A percentile compares a stretch with the other conserved stretches of the same genome.
Evolutionary conservation across 2,888 invertebrate genomes (phyloP).

Genomic region (Dolomedes plantarius): DNA sequence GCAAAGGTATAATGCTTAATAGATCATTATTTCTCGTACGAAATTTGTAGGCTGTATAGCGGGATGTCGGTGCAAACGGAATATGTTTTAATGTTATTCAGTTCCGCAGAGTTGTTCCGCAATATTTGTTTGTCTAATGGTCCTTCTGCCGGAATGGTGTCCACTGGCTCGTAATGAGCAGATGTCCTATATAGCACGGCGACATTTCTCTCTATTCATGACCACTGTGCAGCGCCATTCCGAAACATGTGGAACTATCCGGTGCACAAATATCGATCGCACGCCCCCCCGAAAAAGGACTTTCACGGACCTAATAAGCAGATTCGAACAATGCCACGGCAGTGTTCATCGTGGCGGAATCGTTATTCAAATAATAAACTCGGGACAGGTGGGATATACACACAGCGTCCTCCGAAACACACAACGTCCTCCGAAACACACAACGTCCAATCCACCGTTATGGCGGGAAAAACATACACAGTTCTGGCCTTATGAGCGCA

Average conservation of each 20-base stretch:
- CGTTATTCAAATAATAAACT: conserved; percentile 42
- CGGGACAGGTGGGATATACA: conserved; percentile 25
- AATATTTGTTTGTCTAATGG: too few relatives aligned
- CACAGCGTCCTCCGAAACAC: background rate
- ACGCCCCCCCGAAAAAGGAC: background rate
- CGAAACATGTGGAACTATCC: background rate
- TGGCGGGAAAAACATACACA: conserved; percentile 40
- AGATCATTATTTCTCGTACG: too few relatives aligned
- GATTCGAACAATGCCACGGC: conserved; percentile 13
- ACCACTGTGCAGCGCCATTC: too few relatives aligned
- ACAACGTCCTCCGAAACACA: background rate
- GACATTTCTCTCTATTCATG: background rate
- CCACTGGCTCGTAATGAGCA: background rate
- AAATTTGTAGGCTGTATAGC: too few relatives aligned
- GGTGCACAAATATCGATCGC: conserved; percentile 7
- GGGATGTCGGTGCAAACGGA: too few relatives aligned
- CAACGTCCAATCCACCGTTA: conserved; percentile 30
- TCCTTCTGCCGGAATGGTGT: too few relatives aligned
- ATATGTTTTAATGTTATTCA: too few relatives aligned
- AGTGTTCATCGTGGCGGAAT: conserved; percentile 46
- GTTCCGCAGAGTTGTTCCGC: too few relatives aligned
- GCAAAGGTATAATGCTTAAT: too few relatives aligned
- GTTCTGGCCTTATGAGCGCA: conserved; percentile 30
- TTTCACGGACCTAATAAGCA: conserved; percentile 10
- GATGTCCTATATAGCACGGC: background rate